A percentile compares a stretch with the other conserved stretches of the same genome.
These are phyloP conservation scores for Herpetotheres cachinnans DNA, from an alignment of 2,113 vertebrate species.

Conservation along the genomic window DNA sequence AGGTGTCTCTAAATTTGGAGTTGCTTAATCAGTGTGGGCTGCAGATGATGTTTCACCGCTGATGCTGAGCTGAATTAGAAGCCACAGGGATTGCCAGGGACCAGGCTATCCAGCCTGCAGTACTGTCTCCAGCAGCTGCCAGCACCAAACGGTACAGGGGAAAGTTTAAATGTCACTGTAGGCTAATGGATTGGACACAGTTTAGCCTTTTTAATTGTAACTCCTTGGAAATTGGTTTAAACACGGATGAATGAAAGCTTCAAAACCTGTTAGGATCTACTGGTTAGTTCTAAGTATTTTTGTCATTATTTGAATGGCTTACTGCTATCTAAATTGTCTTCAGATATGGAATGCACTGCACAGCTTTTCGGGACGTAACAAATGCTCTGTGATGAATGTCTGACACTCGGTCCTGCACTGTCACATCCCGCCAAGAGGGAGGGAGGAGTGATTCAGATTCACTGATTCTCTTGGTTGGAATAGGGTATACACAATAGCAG, in stretches of 20 bases:
- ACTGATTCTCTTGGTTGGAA: too few species aligned
- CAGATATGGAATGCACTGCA: neutral
- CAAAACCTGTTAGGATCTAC: neutral
- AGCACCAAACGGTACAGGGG: neutral
- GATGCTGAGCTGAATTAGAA: neutral
- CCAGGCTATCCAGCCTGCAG: neutral
- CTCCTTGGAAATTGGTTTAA: neutral
- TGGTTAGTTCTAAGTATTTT: neutral
- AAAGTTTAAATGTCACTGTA: neutral
- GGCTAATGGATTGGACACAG: neutral
- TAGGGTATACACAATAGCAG: too few species aligned
- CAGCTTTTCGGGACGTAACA: neutral
- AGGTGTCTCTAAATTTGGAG: neutral
- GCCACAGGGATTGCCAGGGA: neutral
- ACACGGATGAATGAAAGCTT: neutral
- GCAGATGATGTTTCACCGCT: neutral
- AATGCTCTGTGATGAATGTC: neutral
- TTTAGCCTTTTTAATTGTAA: neutral
- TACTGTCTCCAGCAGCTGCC: neutral
- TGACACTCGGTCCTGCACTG: neutral
- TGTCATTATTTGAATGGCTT: neutral
- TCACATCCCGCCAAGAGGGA: too few species aligned
- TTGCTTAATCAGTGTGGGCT: neutral
- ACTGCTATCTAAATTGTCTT: neutral
- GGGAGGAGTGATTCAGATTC: too few species aligned